A percentile compares a stretch with the other conserved stretches of the same genome.
These are phyloP conservation scores for Kradibia gibbosae DNA, from an alignment of 1,140 invertebrate genomes.

Conservation along the genomic window DNA sequence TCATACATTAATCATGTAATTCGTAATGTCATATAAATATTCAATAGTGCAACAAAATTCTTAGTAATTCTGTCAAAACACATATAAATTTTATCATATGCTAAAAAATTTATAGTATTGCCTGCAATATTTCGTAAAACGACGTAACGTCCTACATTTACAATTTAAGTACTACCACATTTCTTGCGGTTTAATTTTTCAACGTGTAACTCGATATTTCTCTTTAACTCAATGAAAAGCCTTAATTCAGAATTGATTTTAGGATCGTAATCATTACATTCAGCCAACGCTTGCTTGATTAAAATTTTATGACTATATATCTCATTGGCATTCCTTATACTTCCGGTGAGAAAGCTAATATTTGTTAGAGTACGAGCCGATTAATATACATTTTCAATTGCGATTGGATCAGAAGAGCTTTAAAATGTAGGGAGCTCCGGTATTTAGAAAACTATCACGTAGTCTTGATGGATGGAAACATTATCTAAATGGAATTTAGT, in stretches of 20 bases:
- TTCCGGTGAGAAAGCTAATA: conserved; percentile 19
- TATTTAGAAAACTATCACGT: conserved; percentile 35
- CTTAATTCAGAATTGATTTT: neutral
- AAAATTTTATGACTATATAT: neutral
- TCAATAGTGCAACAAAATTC: neutral
- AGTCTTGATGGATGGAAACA: conserved; percentile 35
- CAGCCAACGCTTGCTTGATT: neutral
- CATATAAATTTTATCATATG: neutral
- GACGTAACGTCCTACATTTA: neutral
- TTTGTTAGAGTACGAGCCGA: neutral
- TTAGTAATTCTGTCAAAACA: neutral
- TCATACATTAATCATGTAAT: neutral
- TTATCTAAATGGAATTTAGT: conserved; percentile 37
- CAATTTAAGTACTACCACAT: neutral
- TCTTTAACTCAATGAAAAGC: neutral
- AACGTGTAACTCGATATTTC: neutral
- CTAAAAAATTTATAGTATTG: neutral
- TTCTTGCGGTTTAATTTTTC: neutral
- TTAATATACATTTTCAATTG: conserved; percentile 22
- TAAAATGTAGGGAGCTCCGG: neutral
- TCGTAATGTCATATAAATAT: neutral
- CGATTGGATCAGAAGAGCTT: neutral
- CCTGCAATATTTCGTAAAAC: neutral
- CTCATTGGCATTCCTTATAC: neutral
- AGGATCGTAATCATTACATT: neutral